Conservation (phyloP, 2,113 vertebrate species). For the Actenoides lindsayi region DNA sequence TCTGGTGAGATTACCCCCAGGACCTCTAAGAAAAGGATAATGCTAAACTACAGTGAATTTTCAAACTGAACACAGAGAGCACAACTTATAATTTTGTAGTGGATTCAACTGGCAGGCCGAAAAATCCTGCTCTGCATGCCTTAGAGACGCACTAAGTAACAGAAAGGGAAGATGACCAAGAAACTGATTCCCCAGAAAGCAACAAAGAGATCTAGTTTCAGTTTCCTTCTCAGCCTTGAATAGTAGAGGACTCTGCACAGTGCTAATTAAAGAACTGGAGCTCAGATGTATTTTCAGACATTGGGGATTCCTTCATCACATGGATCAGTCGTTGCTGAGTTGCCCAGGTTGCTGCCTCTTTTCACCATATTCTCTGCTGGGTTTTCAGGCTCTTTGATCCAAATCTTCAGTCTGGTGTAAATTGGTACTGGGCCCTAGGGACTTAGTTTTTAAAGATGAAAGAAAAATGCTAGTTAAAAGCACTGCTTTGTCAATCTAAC, state of each 20-base stretch:
- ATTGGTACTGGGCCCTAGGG: background rate
- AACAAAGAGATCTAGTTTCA: background rate
- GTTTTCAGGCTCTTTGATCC: conserved; percentile 1
- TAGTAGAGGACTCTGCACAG: background rate
- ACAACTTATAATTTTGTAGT: background rate
- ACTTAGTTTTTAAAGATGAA: background rate
- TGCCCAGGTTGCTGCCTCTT: background rate
- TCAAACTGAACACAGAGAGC: background rate
- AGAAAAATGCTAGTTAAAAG: background rate
- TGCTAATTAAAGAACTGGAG: background rate
- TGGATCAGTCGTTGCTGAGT: background rate
- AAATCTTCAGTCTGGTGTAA: background rate
- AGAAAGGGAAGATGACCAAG: background rate
- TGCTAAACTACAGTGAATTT: background rate
- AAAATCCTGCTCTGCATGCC: background rate
- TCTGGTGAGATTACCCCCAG: background rate
- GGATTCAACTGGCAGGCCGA: background rate
- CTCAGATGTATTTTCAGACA: background rate
- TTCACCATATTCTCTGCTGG: background rate
- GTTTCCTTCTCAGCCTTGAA: background rate
- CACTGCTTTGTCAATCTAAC: background rate
- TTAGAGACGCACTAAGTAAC: background rate
- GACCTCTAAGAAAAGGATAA: background rate
- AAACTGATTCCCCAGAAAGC: background rate
- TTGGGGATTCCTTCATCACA: background rate